These are phyloP conservation scores for Sebastes taczanowskii DNA, from an alignment of 2,797 vertebrate genomes.

Conservation along the genomic window DNA sequence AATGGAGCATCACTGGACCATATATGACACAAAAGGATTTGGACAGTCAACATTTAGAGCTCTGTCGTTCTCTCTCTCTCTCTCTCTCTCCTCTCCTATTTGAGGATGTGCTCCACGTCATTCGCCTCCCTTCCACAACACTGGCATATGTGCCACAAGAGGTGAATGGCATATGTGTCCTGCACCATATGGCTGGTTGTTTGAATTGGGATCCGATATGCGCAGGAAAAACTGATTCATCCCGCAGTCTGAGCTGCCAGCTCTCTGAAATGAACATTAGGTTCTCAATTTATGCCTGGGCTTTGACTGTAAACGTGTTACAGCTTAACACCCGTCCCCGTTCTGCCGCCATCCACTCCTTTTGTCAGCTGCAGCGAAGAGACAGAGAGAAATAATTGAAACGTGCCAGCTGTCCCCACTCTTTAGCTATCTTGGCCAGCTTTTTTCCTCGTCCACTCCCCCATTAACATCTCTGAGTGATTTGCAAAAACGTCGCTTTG, in stretches of 20 bases:
- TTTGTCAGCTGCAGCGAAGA: constrained; percentile 75
- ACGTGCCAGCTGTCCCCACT: constrained; percentile 81
- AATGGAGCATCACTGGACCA: constrained; percentile 13
- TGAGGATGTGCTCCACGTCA: constrained; percentile 17
- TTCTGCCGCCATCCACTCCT: constrained; percentile 74
- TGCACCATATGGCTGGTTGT: constrained; percentile 78
- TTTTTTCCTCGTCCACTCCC: constrained; percentile 59
- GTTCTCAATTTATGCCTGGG: constrained; percentile 77
- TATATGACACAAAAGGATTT: constrained; percentile 34
- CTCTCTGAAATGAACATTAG: constrained; percentile 82
- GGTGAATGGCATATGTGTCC: constrained; percentile 71
- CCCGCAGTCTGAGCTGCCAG: constrained; percentile 69
- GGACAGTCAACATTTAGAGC: constrained; percentile 41
- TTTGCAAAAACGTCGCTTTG: constrained; percentile 73
- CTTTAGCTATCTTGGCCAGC: constrained; percentile 75
- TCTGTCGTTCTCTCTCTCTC: background rate
- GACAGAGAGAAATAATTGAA: constrained; percentile 77
- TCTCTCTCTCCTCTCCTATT: constrained; percentile 20
- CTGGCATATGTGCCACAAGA: constrained; percentile 63
- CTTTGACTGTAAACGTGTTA: constrained; percentile 78
- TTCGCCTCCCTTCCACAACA: constrained; percentile 36
- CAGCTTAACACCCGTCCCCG: constrained; percentile 76
- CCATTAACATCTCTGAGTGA: constrained; percentile 75
- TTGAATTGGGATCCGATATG: constrained; percentile 70
- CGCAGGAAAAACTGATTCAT: constrained; percentile 72